Percentiles rank a stretch among this genome's conserved stretches.
These are phyloP conservation scores for Pseudois nayaur DNA, from an alignment of 2,113 vertebrate genomes.

Conservation along the genomic window DNA sequence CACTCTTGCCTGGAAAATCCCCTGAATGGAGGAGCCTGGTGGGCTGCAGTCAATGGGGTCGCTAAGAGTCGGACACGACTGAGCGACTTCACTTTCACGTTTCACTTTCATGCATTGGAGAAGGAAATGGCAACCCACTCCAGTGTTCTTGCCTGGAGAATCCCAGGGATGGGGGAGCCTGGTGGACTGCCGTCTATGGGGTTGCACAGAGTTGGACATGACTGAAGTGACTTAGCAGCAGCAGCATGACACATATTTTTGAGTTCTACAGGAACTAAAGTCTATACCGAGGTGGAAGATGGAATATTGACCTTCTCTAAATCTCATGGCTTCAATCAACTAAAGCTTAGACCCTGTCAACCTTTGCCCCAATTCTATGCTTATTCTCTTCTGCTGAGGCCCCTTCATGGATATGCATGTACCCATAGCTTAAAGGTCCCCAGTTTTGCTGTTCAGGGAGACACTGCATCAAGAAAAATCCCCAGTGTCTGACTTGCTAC, in stretches of 20 bases:
- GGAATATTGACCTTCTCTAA: not conserved
- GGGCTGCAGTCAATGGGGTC: no score
- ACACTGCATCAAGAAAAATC: not conserved
- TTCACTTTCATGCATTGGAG: no score
- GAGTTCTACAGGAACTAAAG: not conserved
- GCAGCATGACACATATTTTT: not conserved
- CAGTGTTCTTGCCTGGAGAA: no score
- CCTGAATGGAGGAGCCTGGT: no score
- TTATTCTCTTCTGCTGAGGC: not conserved
- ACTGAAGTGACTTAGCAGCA: no score
- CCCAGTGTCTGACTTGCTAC: not conserved
- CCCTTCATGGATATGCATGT: not conserved
- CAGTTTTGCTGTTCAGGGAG: not conserved
- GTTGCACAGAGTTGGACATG: no score
- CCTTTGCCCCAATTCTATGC: not conserved
- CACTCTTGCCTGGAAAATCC: no score
- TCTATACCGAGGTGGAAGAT: not conserved
- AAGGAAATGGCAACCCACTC: no score
- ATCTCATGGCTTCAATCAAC: not conserved
- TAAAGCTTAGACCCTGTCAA: not conserved
- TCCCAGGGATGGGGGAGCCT: no score
- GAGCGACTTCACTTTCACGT: no score
- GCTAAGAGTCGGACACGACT: rapidly evolving
- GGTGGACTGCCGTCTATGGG: no score
- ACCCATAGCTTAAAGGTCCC: not conserved